phyloP scores from a whole-genome alignment of 2,797 vertebrate genomes.

The Gymnoscopelus braueri region DNA sequence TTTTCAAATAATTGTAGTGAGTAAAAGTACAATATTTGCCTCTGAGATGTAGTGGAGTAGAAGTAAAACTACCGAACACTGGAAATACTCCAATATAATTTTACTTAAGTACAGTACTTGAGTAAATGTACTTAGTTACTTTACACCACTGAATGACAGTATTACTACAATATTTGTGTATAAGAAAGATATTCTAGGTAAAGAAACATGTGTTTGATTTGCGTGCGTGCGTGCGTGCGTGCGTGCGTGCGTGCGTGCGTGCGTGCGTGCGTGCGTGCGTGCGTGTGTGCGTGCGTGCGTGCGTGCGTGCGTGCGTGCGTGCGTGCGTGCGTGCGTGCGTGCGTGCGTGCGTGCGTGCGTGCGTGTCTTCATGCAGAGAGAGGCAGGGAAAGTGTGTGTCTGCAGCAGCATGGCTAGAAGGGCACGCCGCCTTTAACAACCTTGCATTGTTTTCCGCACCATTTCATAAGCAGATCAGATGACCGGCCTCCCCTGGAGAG shows the following conservation, averaged over 20 bases:
- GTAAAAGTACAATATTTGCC: no score
- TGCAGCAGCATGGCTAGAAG: conserved; percentile 19
- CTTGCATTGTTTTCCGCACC: conserved; percentile 39
- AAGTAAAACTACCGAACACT: no score
- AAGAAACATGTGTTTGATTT: background rate
- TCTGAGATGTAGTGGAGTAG: no score
- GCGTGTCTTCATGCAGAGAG: background rate
- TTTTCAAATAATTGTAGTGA: no score
- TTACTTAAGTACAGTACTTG: no score
- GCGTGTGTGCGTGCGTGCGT: background rate
- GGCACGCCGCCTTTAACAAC: conserved; percentile 32
- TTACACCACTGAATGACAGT: no score
- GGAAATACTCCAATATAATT: no score
- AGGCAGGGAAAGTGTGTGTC: background rate
- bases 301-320: background rate
- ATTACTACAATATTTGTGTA: background rate
- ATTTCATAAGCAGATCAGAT: conserved; percentile 68
- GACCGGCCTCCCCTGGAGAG: conserved; percentile 43
- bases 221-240: background rate
- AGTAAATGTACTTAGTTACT: no score
- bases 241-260: background rate
- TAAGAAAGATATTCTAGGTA: background rate
- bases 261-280: background rate
- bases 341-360: background rate
- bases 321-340: background rate